These are phyloP conservation scores for Cephus nigrinus DNA, from an alignment of 2,888 invertebrate species.

Conservation along the genomic window DNA sequence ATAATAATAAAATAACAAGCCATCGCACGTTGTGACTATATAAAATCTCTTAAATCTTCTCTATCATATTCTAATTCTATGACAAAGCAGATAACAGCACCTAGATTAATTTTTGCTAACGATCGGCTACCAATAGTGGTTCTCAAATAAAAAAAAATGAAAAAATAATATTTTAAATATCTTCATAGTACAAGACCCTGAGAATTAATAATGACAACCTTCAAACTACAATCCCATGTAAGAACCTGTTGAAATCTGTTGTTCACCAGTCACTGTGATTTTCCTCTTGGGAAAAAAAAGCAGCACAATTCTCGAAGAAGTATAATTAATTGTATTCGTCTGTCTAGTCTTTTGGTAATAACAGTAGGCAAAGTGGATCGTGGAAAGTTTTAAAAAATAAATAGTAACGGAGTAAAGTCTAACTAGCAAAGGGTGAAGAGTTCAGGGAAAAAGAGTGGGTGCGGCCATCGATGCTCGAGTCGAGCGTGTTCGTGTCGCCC, in stretches of 20 bases:
- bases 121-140: not conserved
- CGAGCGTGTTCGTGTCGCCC: conserved; percentile 7
- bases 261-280: not conserved
- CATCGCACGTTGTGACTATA: not conserved
- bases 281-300: not conserved
- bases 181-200: not conserved
- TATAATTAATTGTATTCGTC: not conserved
- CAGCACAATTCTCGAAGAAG: not conserved
- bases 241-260: not conserved
- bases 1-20: not conserved
- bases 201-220: not conserved
- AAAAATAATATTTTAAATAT: not conserved
- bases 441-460: not conserved
- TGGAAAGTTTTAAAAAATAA: not conserved
- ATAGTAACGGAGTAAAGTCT: not conserved
- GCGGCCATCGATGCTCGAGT: conserved; percentile 12
- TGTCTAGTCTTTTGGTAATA: not conserved
- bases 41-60: not conserved
- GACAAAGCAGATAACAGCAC: not conserved
- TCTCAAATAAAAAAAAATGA: not conserved
- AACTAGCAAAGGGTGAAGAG: not conserved
- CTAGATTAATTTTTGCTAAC: not conserved
- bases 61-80: not conserved
- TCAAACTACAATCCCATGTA: not conserved
- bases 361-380: not conserved